phyloP scores from a whole-genome alignment of 1,140 invertebrate species.

The Drosophila elegans region DNA sequence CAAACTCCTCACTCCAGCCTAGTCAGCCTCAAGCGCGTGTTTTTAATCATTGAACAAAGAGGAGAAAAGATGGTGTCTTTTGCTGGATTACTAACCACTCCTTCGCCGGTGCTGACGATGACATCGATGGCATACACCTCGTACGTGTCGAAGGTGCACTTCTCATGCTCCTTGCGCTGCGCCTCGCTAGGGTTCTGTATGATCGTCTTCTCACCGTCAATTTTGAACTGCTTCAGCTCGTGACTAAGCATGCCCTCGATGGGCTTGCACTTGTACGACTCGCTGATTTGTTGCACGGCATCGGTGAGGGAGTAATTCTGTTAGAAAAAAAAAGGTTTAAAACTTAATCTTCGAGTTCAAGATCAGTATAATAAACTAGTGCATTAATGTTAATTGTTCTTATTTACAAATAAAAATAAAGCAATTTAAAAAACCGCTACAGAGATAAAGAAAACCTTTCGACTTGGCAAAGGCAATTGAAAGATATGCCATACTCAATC shows the following conservation, averaged over 20 bases:
- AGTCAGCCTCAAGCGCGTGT: constrained; percentile 69
- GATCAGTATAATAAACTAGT: too few species aligned
- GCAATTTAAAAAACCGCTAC: too few species aligned
- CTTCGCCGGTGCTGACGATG: constrained; percentile 97
- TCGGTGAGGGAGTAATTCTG: constrained; percentile 97
- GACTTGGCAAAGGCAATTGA: too few species aligned
- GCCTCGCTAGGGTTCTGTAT: constrained; percentile 99
- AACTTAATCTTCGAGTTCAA: not conserved
- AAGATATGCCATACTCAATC: not conserved
- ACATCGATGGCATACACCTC: constrained; percentile 99
- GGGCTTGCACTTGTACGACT: constrained; percentile 97
- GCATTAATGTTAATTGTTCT: too few species aligned
- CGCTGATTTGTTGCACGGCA: constrained; percentile 96
- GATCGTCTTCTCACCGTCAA: constrained; percentile 99
- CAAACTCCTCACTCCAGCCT: constrained; percentile 19
- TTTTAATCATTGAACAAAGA: constrained; percentile 81
- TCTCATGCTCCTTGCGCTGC: constrained; percentile 99
- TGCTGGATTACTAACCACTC: constrained; percentile 86
- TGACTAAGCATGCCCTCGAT: constrained; percentile 99
- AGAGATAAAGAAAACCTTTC: not conserved
- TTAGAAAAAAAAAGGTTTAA: constrained; percentile 48
- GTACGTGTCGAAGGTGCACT: constrained; percentile 97
- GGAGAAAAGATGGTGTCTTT: not conserved
- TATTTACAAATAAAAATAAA: too few species aligned
- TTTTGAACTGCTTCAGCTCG: constrained; percentile 97